Evolutionary conservation across 1,140 invertebrate genomes (phyloP), one percentile per base, ranked within the genome.

Genomic region (Brachionus manjavacas): DNA sequence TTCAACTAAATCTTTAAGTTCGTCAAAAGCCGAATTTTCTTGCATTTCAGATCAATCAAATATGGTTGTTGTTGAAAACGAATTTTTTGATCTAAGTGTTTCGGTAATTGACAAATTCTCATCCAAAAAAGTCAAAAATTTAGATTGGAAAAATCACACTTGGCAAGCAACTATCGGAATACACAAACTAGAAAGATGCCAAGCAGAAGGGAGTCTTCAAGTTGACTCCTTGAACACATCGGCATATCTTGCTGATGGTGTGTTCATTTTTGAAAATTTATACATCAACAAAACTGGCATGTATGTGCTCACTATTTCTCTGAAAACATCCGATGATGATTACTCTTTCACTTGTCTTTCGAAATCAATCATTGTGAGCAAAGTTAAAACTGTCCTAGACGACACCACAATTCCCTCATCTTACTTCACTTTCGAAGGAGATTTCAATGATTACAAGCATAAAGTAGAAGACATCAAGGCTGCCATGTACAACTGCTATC

Each of bases 201-300:
- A 76, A 49, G 2, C 72, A 49, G 11, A 14, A 4, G 72, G 72
- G 0, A 46, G 25, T 9, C n/a, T 76, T 52, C 14, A 28, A 76
- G 16, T 28, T 6, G 41, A 76, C 12, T 25, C 20, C 1, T 2
- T 20, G 4, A 49, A 49, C 12, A 49, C 72, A 11, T 76, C 43
- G 23, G 72, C 43, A 25, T 14, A 76, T 35, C 46, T 76, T 23
- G 41, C 39, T 4, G 43, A 76, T 49, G 72, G 41, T 8, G 8
- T 25, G 2, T 76, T 76, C 16, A 49, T 1, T 12, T 49, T 76
- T 76, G 43, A 76, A 4, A 76, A 76, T 76, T 76, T 76, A n/a
- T 49, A 49, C 43, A 76, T 76, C 12, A 76, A 41, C 41, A 76
- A 76, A 76, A 46, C 72, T 49, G 72, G 72, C 8, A 52, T 76